phyloP scores from a whole-genome alignment of 2,113 vertebrate species.

The Lophotis ruficrista region DNA sequence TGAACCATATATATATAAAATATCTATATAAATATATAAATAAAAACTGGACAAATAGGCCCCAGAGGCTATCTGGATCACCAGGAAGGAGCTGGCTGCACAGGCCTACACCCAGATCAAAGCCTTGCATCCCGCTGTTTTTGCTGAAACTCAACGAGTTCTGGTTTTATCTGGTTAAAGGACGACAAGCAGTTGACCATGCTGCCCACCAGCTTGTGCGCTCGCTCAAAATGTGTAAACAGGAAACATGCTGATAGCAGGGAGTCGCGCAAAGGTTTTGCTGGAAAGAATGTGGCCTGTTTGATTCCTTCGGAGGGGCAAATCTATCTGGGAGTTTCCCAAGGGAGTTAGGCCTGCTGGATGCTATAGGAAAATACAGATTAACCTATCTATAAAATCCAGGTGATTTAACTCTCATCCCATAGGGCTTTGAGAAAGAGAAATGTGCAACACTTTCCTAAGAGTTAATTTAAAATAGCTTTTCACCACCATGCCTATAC shows the following conservation, averaged over 20 bases:
- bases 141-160: not conserved
- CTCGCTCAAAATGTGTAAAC: not conserved
- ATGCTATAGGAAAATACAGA: not conserved
- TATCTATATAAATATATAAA: no score
- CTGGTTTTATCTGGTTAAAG: not conserved
- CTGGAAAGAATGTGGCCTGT: not conserved
- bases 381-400: not conserved
- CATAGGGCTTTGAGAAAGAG: not conserved
- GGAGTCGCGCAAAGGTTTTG: not conserved
- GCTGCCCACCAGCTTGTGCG: not conserved
- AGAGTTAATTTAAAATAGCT: not conserved
- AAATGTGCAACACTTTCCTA: not conserved
- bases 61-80: not conserved
- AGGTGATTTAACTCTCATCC: not conserved
- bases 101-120: not conserved
- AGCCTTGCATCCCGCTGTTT: not conserved
- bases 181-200: not conserved
- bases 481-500: not conserved
- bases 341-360: not conserved
- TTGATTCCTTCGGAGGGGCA: not conserved
- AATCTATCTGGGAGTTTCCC: not conserved
- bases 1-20: rapidly evolving
- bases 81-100: not conserved
- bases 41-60: not conserved
- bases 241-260: not conserved